A percentile compares a stretch with the other conserved stretches of the same genome.
phyloP scores from a whole-genome alignment of 2,888 invertebrate genomes.

The Thyatira batis region DNA sequence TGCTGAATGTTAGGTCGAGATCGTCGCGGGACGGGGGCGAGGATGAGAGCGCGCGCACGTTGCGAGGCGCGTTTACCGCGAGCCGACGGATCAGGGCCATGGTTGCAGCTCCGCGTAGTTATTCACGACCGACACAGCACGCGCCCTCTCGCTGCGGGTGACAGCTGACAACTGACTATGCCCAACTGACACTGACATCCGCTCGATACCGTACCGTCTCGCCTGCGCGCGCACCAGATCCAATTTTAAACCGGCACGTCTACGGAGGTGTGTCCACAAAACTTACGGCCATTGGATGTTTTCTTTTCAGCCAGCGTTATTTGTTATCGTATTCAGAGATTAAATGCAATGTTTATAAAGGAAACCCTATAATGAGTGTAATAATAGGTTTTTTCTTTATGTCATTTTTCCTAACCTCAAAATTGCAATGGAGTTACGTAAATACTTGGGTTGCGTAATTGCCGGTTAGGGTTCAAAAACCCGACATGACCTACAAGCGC shows the following conservation, averaged over 20 bases:
- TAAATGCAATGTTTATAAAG: not conserved
- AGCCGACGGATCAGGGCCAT: slow-evolving; percentile 77
- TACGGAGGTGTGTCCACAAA: slow-evolving; percentile 72
- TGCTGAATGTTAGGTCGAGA: slow-evolving; percentile 92
- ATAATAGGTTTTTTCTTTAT: not conserved
- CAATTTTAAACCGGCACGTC: slow-evolving; percentile 65
- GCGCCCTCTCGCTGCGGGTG: slow-evolving; percentile 57
- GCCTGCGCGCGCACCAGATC: slow-evolving; percentile 72
- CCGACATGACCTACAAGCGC: slow-evolving; percentile 29
- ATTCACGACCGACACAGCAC: slow-evolving; percentile 50
- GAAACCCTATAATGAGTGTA: not conserved
- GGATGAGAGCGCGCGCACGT: slow-evolving; percentile 58
- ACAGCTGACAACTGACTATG: slow-evolving; percentile 63
- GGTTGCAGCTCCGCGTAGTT: slow-evolving; percentile 59
- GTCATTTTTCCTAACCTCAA: not conserved
- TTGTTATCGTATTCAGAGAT: not conserved
- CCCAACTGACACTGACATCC: slow-evolving; percentile 65
- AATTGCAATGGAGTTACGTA: slow-evolving; percentile 7
- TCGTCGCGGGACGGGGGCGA: slow-evolving; percentile 80
- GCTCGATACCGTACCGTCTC: slow-evolving; percentile 66
- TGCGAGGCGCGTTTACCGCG: slow-evolving; percentile 61
- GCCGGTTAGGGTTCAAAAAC: slow-evolving; percentile 37
- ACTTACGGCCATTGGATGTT: slow-evolving; percentile 55
- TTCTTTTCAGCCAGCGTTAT: slow-evolving; percentile 33
- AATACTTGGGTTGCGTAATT: slow-evolving; percentile 32